Conservation (phyloP, 2,113 vertebrate genomes). For the Clarias magur region DNA sequence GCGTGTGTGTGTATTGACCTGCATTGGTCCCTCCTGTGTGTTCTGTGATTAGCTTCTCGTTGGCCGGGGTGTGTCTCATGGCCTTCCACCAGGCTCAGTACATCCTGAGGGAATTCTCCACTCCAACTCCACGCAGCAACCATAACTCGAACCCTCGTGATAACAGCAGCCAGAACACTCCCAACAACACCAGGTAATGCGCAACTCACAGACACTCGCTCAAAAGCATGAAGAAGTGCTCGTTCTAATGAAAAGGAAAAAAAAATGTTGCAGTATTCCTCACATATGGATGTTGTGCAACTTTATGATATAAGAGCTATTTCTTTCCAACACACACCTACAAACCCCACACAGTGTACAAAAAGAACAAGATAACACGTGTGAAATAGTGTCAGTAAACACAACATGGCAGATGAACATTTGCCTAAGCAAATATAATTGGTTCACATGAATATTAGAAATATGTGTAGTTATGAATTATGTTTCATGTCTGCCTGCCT, state of each 20-base stretch:
- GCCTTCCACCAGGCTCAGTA: constrained; percentile 95
- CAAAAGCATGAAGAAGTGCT: too few relatives aligned
- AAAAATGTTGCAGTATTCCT: not conserved
- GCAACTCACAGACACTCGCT: too few relatives aligned
- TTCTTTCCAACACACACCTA: not conserved
- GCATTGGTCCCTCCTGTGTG: not conserved
- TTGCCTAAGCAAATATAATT: not conserved
- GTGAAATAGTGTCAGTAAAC: not conserved
- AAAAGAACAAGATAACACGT: not conserved
- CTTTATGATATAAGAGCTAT: not conserved
- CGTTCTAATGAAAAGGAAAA: too few relatives aligned
- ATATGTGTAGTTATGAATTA: not conserved
- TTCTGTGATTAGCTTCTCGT: constrained; percentile 79
- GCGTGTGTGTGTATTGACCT: not conserved
- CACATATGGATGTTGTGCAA: not conserved
- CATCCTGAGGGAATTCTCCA: constrained; percentile 88
- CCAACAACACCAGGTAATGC: constrained; percentile 84
- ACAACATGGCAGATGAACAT: not conserved
- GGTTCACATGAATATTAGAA: not conserved
- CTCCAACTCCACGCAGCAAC: constrained; percentile 81
- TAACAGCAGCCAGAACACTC: constrained; percentile 72
- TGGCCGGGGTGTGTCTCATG: constrained; percentile 90
- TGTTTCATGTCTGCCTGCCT: too few relatives aligned
- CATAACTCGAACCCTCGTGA: constrained; percentile 78
- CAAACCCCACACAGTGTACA: not conserved